These are phyloP conservation scores for Yponomeuta malinellus DNA, from an alignment of 2,888 invertebrate species.

Conservation along the genomic window DNA sequence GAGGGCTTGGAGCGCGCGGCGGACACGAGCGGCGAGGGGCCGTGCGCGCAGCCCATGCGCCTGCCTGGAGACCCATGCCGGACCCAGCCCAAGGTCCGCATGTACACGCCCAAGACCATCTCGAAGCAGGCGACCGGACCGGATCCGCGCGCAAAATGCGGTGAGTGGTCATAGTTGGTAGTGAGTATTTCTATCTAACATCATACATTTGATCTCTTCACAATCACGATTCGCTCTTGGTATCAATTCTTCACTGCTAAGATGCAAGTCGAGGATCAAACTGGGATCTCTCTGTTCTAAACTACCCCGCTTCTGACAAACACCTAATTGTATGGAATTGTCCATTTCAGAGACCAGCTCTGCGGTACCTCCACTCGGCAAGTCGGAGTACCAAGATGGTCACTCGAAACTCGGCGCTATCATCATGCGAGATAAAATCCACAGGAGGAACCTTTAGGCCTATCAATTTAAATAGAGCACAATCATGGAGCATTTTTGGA, in stretches of 20 bases:
- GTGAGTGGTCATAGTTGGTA: not conserved
- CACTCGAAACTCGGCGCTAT: conserved; percentile 77
- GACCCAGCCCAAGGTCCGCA: conserved; percentile 60
- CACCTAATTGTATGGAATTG: not conserved
- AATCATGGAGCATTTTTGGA: not conserved
- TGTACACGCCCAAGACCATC: conserved; percentile 47
- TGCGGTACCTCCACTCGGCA: conserved; percentile 64
- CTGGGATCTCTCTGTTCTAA: no score
- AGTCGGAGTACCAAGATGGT: conserved; percentile 78
- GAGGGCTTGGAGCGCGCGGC: conserved; percentile 74
- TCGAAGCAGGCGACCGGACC: conserved; percentile 39
- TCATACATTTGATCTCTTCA: no score
- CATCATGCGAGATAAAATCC: conserved; percentile 77
- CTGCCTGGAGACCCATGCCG: conserved; percentile 77
- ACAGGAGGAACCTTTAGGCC: conserved; percentile 35
- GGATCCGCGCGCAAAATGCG: not conserved
- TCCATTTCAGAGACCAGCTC: conserved; percentile 50
- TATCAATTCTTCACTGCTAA: no score
- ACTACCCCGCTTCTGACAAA: no score
- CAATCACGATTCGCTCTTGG: no score
- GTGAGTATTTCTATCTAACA: no score
- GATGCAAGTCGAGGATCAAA: no score
- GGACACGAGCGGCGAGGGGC: conserved; percentile 68
- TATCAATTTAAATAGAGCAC: not conserved
- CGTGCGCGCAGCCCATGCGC: conserved; percentile 74